Conservation (phyloP, 2,113 vertebrate genomes). For the Falco punctatus region DNA sequence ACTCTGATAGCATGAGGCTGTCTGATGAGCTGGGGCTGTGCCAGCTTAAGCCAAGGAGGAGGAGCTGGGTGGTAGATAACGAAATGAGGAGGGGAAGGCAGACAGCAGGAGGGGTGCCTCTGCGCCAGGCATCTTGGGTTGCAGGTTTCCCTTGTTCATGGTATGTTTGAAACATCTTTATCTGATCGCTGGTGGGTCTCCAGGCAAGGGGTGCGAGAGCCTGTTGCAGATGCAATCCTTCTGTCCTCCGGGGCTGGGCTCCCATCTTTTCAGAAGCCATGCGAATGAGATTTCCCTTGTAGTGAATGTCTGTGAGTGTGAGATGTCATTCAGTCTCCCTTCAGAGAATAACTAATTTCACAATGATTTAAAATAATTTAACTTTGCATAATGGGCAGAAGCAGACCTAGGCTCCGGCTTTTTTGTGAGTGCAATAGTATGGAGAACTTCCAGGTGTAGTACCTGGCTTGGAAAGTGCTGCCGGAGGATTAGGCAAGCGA, state of each 20-base stretch:
- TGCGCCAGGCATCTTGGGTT: background rate
- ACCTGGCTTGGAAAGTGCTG: background rate
- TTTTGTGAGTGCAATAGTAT: background rate
- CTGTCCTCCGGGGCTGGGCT: constrained; percentile 1
- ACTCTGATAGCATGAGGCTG: background rate
- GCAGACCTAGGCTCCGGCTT: fast-evolving
- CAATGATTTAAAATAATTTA: constrained; percentile 4
- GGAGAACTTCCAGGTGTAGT: background rate
- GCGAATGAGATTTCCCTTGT: background rate
- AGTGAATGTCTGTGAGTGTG: background rate
- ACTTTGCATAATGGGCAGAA: background rate
- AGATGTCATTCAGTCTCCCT: background rate
- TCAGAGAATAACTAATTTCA: background rate
- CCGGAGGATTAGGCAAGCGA: background rate
- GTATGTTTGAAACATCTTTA: background rate
- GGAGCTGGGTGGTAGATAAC: background rate
- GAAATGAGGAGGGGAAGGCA: background rate
- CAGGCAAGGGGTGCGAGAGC: background rate
- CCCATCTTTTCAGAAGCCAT: background rate
- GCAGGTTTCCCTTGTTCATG: background rate
- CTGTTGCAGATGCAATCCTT: background rate
- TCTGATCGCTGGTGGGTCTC: background rate
- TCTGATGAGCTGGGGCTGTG: background rate
- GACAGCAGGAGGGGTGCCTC: background rate
- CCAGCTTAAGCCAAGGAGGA: background rate